Evolutionary conservation across 2,888 invertebrate genomes (phyloP).

Genomic region (Pteria penguin): DNA sequence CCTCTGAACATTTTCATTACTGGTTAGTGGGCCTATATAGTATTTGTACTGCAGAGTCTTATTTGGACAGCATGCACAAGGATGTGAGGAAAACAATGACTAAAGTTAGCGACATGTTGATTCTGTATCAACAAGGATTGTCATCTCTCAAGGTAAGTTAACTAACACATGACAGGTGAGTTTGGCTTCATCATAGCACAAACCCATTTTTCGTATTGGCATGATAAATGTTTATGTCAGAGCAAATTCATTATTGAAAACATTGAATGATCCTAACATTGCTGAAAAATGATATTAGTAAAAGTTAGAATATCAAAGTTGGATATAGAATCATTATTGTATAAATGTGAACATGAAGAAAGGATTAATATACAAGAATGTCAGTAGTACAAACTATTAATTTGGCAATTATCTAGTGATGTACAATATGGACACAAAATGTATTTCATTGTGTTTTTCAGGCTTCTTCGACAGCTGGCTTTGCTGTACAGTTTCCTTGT

Average conservation of each 20-base stretch:
- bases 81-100: constrained; percentile 52
- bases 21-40: constrained; percentile 90
- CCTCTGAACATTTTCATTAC: constrained; percentile 93
- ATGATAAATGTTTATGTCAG: too few species aligned
- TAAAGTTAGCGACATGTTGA: constrained; percentile 62
- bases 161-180: not conserved
- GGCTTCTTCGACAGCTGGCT: constrained; percentile 86
- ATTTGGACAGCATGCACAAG: constrained; percentile 61
- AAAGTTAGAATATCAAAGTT: too few species aligned
- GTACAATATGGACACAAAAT: too few species aligned
- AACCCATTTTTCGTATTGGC: not conserved
- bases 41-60: constrained; percentile 79
- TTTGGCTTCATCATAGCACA: not conserved
- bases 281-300: too few species aligned
- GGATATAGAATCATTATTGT: too few species aligned
- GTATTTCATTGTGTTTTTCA: constrained; percentile 80
- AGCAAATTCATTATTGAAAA: too few species aligned
- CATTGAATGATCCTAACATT: too few species aligned
- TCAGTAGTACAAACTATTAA: too few species aligned
- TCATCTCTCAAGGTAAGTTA: constrained; percentile 67
- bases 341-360: too few species aligned
- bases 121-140: constrained; percentile 68
- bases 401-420: too few species aligned
- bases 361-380: too few species aligned
- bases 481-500: constrained; percentile 86